Percentiles rank a stretch among this genome's conserved stretches.
These are phyloP conservation scores for Pachyseris speciosa DNA, from an alignment of 64 coral and sea anemone genomes.

Conservation along the genomic window DNA sequence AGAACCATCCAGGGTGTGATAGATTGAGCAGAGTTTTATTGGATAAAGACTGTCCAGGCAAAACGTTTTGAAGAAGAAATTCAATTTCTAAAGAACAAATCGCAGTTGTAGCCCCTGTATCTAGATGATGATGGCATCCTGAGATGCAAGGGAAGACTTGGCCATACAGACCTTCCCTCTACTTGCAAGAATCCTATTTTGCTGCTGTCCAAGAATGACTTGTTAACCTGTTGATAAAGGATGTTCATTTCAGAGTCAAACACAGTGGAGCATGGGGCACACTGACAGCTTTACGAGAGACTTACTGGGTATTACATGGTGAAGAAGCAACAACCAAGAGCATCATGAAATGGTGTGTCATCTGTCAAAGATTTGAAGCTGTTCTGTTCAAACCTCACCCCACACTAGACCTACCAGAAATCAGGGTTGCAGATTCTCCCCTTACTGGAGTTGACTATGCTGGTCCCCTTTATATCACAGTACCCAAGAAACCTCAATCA, in stretches of 20 bases:
- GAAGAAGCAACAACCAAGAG: neutral
- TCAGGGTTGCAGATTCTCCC: neutral
- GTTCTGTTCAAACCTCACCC: neutral
- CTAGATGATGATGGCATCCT: conserved; percentile 1
- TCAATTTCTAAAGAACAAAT: no score
- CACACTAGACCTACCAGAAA: neutral
- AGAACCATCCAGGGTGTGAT: no score
- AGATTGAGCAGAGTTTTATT: neutral
- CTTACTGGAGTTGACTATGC: conserved; percentile 2
- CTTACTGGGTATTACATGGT: conserved; percentile 28
- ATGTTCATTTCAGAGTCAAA: conserved; percentile 22
- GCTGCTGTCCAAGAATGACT: neutral
- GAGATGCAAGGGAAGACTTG: conserved; percentile 44
- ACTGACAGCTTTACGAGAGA: conserved; percentile 27
- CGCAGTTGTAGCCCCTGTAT: no score
- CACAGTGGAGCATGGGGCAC: conserved; percentile 47
- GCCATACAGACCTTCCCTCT: conserved; percentile 11
- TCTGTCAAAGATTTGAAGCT: conserved; percentile 8
- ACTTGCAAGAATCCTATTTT: conserved; percentile 52
- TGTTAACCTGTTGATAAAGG: conserved; percentile 1
- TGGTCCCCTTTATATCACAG: conserved; percentile 5
- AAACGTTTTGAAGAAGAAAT: no score
- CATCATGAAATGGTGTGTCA: neutral
- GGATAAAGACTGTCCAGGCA: neutral
- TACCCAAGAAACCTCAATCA: neutral